These are phyloP conservation scores for Spicauda simplicius DNA, from an alignment of 2,888 invertebrate species.

Conservation along the genomic window DNA sequence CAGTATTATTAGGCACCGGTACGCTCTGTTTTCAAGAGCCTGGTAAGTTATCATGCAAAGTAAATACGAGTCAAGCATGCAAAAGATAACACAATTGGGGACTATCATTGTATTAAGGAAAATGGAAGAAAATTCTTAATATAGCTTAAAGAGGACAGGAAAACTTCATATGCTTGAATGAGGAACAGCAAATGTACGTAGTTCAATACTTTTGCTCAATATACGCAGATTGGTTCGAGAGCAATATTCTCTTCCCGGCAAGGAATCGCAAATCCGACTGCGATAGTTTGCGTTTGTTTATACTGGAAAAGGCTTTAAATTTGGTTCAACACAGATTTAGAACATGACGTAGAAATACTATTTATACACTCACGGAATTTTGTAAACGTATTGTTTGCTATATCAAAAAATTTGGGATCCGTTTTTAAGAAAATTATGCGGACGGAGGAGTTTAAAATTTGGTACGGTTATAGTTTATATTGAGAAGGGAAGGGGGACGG, in stretches of 20 bases:
- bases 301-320: constrained; percentile 22
- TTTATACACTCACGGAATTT: neutral
- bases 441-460: no score
- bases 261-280: constrained; percentile 34
- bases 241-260: constrained; percentile 31
- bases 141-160: constrained; percentile 10
- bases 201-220: constrained; percentile 34
- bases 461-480: no score
- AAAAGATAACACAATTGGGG: neutral
- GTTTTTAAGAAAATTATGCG: no score
- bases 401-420: no score
- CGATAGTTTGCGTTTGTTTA: constrained; percentile 31
- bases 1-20: no score
- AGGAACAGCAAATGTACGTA: constrained; percentile 33
- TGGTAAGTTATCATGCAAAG: no score
- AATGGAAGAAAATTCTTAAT: neutral
- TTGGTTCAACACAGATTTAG: constrained; percentile 14
- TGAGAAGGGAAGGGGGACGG: no score
- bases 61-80: no score
- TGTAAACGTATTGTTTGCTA: neutral
- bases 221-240: constrained; percentile 37
- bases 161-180: constrained; percentile 34
- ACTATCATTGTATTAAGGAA: neutral
- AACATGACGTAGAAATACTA: neutral
- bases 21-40: no score